Conservation (phyloP, 2,888 invertebrate species). For the Tipula lateralis region DNA sequence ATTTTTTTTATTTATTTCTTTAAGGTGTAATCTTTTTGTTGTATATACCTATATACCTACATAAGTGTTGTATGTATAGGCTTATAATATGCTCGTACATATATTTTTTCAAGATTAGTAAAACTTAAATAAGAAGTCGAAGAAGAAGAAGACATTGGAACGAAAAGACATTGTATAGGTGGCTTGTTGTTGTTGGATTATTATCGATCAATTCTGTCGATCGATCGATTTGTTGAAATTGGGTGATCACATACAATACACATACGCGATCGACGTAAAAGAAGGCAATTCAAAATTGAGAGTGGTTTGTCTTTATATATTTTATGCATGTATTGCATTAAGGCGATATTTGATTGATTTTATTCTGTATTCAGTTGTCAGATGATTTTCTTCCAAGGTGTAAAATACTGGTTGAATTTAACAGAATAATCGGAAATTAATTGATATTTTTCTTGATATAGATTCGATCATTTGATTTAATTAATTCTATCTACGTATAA, state of each 20-base stretch:
- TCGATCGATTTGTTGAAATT: slow-evolving; percentile 25
- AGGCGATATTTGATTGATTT: slow-evolving; percentile 3
- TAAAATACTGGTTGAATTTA: neutral
- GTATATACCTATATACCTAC: neutral
- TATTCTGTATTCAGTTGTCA: neutral
- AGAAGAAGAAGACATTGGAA: no score
- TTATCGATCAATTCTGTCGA: slow-evolving; percentile 27
- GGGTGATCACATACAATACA: neutral
- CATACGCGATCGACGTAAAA: neutral
- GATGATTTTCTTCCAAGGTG: neutral
- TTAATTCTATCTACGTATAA: no score
- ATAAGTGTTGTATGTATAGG: neutral
- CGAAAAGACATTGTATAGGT: neutral
- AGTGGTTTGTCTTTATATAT: neutral
- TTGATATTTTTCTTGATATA: neutral
- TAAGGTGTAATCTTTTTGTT: slow-evolving; percentile 27
- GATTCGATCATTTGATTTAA: no score
- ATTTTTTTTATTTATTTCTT: neutral
- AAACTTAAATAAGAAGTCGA: neutral
- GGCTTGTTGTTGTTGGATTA: neutral
- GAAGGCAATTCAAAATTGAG: neutral
- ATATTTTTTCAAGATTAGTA: neutral
- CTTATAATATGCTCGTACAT: neutral
- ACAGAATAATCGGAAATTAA: neutral
- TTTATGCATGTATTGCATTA: no score